phyloP scores from a whole-genome alignment of 2,797 vertebrate species.

The Liparis tanakae region DNA sequence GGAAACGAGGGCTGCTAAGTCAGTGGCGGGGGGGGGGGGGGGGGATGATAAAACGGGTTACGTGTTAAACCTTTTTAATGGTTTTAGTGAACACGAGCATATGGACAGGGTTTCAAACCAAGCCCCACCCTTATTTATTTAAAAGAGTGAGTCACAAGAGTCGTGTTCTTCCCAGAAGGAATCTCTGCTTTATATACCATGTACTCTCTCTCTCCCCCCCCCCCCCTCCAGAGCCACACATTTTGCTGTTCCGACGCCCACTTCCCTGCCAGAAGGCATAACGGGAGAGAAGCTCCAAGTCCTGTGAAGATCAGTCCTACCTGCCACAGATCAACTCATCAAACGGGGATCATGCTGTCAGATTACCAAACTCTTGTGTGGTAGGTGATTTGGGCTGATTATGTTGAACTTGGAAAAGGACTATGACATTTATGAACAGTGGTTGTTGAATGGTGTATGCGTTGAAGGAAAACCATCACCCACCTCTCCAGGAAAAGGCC shows the following conservation, averaged over 20 bases:
- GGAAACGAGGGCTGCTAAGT: not conserved
- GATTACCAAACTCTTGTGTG: constrained; percentile 29
- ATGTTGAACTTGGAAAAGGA: constrained; percentile 62
- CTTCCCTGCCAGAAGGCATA: constrained; percentile 68
- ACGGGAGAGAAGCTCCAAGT: constrained; percentile 42
- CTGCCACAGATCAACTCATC: constrained; percentile 41
- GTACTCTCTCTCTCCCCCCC: not conserved
- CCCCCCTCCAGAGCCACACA: constrained; percentile 81
- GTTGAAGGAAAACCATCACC: constrained; percentile 36
- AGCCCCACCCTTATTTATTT: constrained; percentile 5
- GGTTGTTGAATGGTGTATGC: constrained; percentile 49
- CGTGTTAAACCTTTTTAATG: not conserved
- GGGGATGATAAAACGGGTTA: not conserved
- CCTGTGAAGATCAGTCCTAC: constrained; percentile 49
- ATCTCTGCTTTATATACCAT: constrained; percentile 8
- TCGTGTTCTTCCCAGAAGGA: not conserved
- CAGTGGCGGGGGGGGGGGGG: no score
- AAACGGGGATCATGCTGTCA: constrained; percentile 32
- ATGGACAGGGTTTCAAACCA: not conserved
- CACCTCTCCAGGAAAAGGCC: constrained; percentile 44
- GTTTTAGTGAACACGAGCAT: constrained; percentile 23
- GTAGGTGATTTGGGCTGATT: constrained; percentile 49
- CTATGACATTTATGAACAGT: constrained; percentile 62
- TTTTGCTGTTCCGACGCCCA: constrained; percentile 84
- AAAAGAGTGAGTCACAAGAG: not conserved